phyloP scores from a whole-genome alignment of 2,888 invertebrate genomes.

The Eupithecia inturbata region DNA sequence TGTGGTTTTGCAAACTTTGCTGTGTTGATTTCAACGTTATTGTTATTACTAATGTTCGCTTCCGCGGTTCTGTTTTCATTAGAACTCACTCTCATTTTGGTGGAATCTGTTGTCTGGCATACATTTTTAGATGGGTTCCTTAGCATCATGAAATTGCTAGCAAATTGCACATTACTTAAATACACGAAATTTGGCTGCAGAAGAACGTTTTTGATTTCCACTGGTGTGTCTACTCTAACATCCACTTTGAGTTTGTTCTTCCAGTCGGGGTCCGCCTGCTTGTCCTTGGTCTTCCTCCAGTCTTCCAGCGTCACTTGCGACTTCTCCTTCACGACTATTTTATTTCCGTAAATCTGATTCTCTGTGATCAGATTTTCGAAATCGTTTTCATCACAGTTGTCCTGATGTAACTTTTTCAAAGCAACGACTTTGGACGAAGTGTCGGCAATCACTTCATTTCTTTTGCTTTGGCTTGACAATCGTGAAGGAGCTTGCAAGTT shows the following conservation, averaged over 20 bases:
- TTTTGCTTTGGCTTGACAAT: conserved; percentile 71
- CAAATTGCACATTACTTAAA: conserved; percentile 76
- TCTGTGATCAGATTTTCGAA: conserved; percentile 83
- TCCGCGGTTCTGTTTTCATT: conserved; percentile 63
- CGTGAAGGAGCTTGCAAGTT: conserved; percentile 81
- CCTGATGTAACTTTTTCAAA: conserved; percentile 77
- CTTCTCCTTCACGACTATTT: conserved; percentile 84
- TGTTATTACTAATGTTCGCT: conserved; percentile 29
- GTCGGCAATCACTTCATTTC: conserved; percentile 67
- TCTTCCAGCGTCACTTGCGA: conserved; percentile 73
- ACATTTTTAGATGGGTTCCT: conserved; percentile 66
- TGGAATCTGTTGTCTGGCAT: conserved; percentile 54
- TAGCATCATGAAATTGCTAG: conserved; percentile 78
- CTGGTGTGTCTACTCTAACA: conserved; percentile 49
- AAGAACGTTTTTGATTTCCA: conserved; percentile 69
- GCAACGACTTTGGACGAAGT: conserved; percentile 77
- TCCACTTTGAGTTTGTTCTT: conserved; percentile 62
- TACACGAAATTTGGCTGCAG: conserved; percentile 77
- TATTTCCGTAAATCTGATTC: conserved; percentile 83
- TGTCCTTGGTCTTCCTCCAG: conserved; percentile 24
- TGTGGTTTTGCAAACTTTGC: conserved; percentile 52
- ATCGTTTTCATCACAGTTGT: conserved; percentile 80
- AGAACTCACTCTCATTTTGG: conserved; percentile 53
- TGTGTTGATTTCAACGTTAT: conserved; percentile 41
- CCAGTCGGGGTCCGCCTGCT: conserved; percentile 57